These are phyloP conservation scores for Pandion haliaetus DNA, from an alignment of 2,113 vertebrate species.

Conservation along the genomic window DNA sequence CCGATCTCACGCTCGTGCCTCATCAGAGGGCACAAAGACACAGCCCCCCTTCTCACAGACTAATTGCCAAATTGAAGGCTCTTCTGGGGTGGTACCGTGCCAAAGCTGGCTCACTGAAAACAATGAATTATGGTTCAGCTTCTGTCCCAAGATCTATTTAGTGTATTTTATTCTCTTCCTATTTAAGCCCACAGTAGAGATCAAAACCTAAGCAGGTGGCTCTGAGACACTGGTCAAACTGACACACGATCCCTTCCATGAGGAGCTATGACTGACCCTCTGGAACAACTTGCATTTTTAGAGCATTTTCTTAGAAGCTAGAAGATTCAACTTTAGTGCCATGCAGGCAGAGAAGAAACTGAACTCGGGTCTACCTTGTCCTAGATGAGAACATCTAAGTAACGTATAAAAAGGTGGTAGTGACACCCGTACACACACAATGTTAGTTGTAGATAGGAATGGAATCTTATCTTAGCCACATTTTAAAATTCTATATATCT, in stretches of 20 bases:
- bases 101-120: not conserved
- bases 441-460: not conserved
- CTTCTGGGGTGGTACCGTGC: not conserved
- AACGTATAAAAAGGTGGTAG: not conserved
- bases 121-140: not conserved
- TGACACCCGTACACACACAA: fast-evolving
- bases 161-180: not conserved
- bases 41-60: not conserved
- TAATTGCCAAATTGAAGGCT: not conserved
- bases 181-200: not conserved
- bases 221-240: not conserved
- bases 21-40: not conserved
- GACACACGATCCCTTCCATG: not conserved
- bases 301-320: not conserved
- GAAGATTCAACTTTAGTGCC: not conserved
- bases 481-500: not conserved
- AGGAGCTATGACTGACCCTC: not conserved
- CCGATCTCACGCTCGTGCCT: fast-evolving
- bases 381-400: not conserved
- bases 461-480: not conserved
- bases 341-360: not conserved
- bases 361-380: not conserved
- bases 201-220: not conserved
- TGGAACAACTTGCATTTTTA: not conserved
- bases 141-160: not conserved